Base-by-base conservation (phyloP, 1,140 invertebrate genomes). In the Thaumatotibia leucotreta region DNA sequence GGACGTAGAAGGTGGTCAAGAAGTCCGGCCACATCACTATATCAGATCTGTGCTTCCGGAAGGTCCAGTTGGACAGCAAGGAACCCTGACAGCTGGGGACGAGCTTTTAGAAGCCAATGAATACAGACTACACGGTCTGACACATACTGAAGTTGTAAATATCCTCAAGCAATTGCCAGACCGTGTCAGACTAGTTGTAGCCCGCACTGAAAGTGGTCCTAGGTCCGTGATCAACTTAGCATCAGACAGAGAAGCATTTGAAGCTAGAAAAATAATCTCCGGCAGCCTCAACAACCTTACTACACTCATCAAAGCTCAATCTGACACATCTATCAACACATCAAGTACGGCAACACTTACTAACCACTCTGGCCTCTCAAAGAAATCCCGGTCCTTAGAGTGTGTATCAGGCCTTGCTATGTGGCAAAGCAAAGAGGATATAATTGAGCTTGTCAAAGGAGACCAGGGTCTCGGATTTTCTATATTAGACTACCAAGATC, bases 391-490 rank as follows among this genome's bases (percentile, higher is more conserved):
- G n/a, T 98, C 97, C n/a, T 86, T 99, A 50, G 97, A 99, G 92
- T 97, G 96, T 69, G 93, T 98, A 0, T 96, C 96, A 23, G 96
- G 97, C 2, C 85, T 98, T 64, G 97, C 97, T 11, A 96, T 99
- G 94, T 99, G 98, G 98, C 96, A 95, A 77, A 95, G 94, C 75
- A 96, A 98, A 76, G 94, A 97, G 35, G 96, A 97, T 69, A 94
- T 96, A 74, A 95, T 99, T 62, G 95, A 97, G 80, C 92, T 99
- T 31, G 89, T 94, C 11, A 99, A 99, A 92, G 96, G 95, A 50
- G 97, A 98, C 74, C 93, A 96, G 68, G 98, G 98, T 3, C 93
- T 99, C 11, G 98, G 98, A 52, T 99, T 99, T 91, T 98, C 97
- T 69, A 98, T 99, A 70, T 92, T 99, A 35, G 98, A 99, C 90